Percentiles rank a stretch among this genome's conserved stretches.
phyloP scores from a whole-genome alignment of 92 coral and sea anemone species.

The Porites cylindrica region DNA sequence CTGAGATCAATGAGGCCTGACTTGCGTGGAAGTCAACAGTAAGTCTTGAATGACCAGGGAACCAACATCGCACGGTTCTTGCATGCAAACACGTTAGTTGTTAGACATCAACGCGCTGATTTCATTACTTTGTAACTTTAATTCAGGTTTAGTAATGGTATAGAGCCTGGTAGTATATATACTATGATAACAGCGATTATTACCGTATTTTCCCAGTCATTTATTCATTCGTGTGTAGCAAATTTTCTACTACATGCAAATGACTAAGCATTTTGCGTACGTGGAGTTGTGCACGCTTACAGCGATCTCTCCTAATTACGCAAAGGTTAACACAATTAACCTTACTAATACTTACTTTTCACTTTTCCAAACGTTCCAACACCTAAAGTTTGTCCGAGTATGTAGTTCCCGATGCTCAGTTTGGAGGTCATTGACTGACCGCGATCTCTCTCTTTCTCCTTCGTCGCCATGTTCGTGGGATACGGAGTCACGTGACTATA shows the following conservation, averaged over 20 bases:
- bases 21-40: neutral
- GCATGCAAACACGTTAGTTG: too few species aligned
- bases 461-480: slow-evolving; percentile 67
- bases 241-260: neutral
- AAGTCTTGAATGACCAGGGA: too few species aligned
- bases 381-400: slow-evolving; percentile 90
- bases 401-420: slow-evolving; percentile 83
- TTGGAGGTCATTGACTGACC: slow-evolving; percentile 1
- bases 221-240: neutral
- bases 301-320: neutral
- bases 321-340: neutral
- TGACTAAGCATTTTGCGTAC: slow-evolving; percentile 5
- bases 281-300: slow-evolving; percentile 13
- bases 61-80: neutral
- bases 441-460: slow-evolving; percentile 36
- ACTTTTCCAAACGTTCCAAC: slow-evolving; percentile 99
- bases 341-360: slow-evolving; percentile 73
- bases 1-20: neutral
- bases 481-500: slow-evolving; percentile 42
- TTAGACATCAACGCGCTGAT: too few species aligned
- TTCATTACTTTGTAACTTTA: too few species aligned
- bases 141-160: too few species aligned
- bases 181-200: neutral
- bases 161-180: too few species aligned
- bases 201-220: neutral